Conservation (phyloP, 2,888 invertebrate genomes). For the Andrena flavipes region DNA sequence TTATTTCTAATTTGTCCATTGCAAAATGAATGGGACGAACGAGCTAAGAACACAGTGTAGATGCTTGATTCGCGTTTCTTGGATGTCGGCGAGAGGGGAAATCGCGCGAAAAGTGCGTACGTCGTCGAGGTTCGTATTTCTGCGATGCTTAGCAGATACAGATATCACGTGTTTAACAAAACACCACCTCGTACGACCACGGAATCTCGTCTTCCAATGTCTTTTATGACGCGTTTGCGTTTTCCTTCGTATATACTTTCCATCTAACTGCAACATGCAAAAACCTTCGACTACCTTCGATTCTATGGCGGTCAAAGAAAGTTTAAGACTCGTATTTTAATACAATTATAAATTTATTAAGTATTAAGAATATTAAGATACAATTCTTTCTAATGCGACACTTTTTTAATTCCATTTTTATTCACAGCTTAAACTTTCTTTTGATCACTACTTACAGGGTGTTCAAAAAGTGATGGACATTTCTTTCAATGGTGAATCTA, state of each 20-base stretch:
- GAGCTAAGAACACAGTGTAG: background rate
- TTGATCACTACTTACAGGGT: too few species aligned
- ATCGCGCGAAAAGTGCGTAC: slow-evolving; percentile 70
- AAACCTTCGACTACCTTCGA: too few species aligned
- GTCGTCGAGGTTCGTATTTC: slow-evolving; percentile 68
- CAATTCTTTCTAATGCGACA: too few species aligned
- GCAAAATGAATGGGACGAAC: background rate
- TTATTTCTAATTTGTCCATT: background rate
- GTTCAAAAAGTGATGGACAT: too few species aligned
- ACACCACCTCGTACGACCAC: slow-evolving; percentile 43
- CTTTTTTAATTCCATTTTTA: too few species aligned
- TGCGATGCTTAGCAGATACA: slow-evolving; percentile 60
- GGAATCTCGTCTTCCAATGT: slow-evolving; percentile 22
- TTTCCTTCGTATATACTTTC: slow-evolving; percentile 1
- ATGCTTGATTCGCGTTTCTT: background rate
- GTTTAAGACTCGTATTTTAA: too few species aligned
- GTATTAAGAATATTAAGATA: too few species aligned
- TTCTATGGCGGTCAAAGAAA: too few species aligned
- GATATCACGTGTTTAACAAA: slow-evolving; percentile 64
- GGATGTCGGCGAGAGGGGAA: slow-evolving; percentile 38
- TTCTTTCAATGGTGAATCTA: too few species aligned
- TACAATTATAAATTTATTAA: too few species aligned
- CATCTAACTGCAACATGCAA: background rate
- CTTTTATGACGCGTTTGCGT: slow-evolving; percentile 16
- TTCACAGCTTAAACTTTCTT: too few species aligned